A percentile compares a stretch with the other conserved stretches of the same genome.
Evolutionary conservation across 2,888 invertebrate genomes (phyloP).

Genomic region (Napeogenes sylphis): DNA sequence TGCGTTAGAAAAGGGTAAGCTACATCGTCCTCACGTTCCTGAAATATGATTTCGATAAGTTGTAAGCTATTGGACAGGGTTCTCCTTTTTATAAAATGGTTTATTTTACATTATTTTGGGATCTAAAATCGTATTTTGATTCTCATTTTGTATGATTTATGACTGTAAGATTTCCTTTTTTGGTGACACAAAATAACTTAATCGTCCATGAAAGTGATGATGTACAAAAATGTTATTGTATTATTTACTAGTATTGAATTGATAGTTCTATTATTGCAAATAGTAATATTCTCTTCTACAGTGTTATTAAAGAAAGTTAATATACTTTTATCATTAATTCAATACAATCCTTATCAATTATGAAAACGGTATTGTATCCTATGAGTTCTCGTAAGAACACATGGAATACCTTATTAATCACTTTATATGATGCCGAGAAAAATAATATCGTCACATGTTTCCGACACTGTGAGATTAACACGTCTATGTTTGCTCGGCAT

Average conservation of each 20-base stretch:
- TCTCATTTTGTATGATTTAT: constrained; percentile 11
- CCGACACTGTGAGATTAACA: constrained; percentile 72
- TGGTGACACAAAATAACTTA: background rate
- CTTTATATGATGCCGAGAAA: constrained; percentile 65
- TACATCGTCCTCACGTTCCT: constrained; percentile 69
- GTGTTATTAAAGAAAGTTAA: too few relatives aligned
- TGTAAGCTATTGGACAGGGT: constrained; percentile 68
- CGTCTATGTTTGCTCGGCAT: constrained; percentile 44
- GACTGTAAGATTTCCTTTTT: background rate
- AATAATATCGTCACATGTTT: constrained; percentile 75
- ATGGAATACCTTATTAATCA: constrained; percentile 72
- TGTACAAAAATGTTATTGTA: too few relatives aligned
- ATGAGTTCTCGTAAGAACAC: constrained; percentile 39
- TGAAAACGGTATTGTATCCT: constrained; percentile 13
- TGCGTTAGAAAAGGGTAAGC: constrained; percentile 68
- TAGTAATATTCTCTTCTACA: too few relatives aligned
- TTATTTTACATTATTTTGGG: constrained; percentile 58
- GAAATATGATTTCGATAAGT: constrained; percentile 77
- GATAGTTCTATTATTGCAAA: too few relatives aligned
- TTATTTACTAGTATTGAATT: too few relatives aligned
- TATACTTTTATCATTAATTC: too few relatives aligned
- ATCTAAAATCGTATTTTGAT: constrained; percentile 23
- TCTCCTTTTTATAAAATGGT: constrained; percentile 63
- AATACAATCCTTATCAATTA: background rate
- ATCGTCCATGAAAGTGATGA: too few relatives aligned